Base-by-base conservation (phyloP, 1,140 invertebrate species). In the Subanguina moxae region DNA sequence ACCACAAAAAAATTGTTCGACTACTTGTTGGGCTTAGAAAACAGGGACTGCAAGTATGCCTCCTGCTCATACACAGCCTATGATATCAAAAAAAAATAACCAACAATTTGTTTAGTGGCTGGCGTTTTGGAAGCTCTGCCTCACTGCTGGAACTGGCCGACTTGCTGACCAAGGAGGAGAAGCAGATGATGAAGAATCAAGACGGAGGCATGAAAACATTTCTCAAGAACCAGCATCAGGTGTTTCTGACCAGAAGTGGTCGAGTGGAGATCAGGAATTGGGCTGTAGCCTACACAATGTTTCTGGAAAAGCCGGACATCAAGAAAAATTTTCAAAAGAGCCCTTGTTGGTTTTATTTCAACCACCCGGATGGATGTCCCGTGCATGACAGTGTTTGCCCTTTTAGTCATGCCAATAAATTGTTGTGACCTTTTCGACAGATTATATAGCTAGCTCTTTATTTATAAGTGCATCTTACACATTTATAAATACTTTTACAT, bases 191-290 rank as follows among this genome's bases (percentile, higher is more conserved):
- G 17, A 68, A 64, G 23, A 25, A 57, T 15, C 71, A 73, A 58
- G 25, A 63, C 57, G 64, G 64, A 19, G 71, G 71, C 28, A 28
- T 73, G 15, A 63, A 73, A 56, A 73, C 71, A 15, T 74, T 73
- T 43, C n/a, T 73, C 0, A 46, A 58, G 13, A 70, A 70, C 38
- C 61, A 57, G n/a, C 71, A 68, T 21, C 71, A 74, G 48, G 52
- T 56, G 1, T 73, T 73, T 63, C 19, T 43, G 9, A 61, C 71
- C 17, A 38, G 45, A 17, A 19, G 28, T 30, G 56, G 63, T 8
- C 15, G 25, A n/a, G 71, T 72, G 13, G 45, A 28, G 21, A 66
- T 72, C 15, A 25, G 66, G 32, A 52, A 68, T 30, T 68, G 66
- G 66, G 19, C 42, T 25, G 23, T 32, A n/a, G 66, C 38, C 5